Evolutionary conservation across 2,797 vertebrate species (phyloP).

Genomic region (Bovichtus variegatus): DNA sequence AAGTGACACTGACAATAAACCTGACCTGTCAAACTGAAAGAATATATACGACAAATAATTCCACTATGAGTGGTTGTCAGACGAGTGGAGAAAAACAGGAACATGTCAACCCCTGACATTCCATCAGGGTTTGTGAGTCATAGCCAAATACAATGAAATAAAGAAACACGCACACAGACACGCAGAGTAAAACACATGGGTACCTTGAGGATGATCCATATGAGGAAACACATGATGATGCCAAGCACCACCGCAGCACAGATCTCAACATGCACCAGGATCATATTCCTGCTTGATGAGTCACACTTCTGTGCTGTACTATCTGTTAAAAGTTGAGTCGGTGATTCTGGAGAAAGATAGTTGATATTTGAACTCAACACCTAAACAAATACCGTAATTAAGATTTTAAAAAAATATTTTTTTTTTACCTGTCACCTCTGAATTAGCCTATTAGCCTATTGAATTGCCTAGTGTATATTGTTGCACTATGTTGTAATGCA

Average conservation of each 20-base stretch:
- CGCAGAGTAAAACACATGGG: not conserved
- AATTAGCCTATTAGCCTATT: no score
- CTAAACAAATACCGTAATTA: no score
- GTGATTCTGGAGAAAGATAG: no score
- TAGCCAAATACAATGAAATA: not conserved
- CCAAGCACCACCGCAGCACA: slow-evolving; percentile 36
- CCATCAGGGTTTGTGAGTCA: slow-evolving; percentile 33
- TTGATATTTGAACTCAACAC: no score
- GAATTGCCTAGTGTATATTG: no score
- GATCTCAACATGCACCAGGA: slow-evolving; percentile 28
- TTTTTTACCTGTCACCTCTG: not conserved
- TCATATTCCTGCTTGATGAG: rapidly evolving
- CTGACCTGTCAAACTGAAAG: not conserved
- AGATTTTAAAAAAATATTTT: no score
- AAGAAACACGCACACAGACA: not conserved
- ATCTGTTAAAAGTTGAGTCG: no score
- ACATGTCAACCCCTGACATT: slow-evolving; percentile 22
- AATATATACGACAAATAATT: not conserved
- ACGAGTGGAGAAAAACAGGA: not conserved
- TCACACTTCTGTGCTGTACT: not conserved
- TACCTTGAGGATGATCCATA: slow-evolving; percentile 69
- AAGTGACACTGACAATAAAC: not conserved
- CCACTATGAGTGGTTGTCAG: not conserved
- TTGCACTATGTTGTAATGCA: not conserved
- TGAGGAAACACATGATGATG: slow-evolving; percentile 2